Base-by-base conservation (phyloP, 2,113 vertebrate genomes). In the Myrmecophaga tridactyla region DNA sequence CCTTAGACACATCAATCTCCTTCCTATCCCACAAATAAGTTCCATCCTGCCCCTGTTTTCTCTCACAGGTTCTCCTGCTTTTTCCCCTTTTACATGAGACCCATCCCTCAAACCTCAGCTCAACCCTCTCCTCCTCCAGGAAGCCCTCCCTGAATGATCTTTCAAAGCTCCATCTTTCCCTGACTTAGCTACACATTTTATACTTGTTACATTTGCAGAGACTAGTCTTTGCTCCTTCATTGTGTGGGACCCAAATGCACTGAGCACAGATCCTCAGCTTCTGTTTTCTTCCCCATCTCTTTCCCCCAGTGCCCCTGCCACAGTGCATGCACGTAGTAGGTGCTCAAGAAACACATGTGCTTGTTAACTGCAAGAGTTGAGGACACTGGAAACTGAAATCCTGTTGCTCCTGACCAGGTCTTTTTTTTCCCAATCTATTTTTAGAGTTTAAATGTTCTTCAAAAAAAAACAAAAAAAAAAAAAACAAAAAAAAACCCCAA, bases 401-500 rank as follows among this genome's bases (percentile, higher is more conserved):
- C 43, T 1, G 1, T 34, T 67, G 36, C 48, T 78, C 15, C 27
- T 11, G 75, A 72, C 46, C 2, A 18, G 84, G 60, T 69, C 67
- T 93, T 86, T 58, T 48, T n/a, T n/a, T n/a, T n/a, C n/a, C n/a
- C n/a, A n/a, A 90, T 84, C 94, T 92, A 96, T 90, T 94, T 96
- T 95, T 91, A 94, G 96, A 58, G 41, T 92, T 92, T 94, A 93
- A 93, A 88, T 92, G 21, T 84, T 83, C 69, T 85, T 86, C 25
- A 77, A 2, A 36, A 75, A 83, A 39, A 82, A 60, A 62, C n/a
- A n/a, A n/a, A n/a, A 34, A 77, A 2, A 36, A 75, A 83, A 39
- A 82, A 60, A 62, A 78, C n/a, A n/a, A n/a, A n/a, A 77, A 27
- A 23, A 46, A 8, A 8, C n/a, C 78, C 63, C 29, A 75, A 88